Evolutionary conservation across 2,888 invertebrate species (phyloP), one percentile per base, ranked within the genome.

Genomic region (Leucozona laternaria): DNA sequence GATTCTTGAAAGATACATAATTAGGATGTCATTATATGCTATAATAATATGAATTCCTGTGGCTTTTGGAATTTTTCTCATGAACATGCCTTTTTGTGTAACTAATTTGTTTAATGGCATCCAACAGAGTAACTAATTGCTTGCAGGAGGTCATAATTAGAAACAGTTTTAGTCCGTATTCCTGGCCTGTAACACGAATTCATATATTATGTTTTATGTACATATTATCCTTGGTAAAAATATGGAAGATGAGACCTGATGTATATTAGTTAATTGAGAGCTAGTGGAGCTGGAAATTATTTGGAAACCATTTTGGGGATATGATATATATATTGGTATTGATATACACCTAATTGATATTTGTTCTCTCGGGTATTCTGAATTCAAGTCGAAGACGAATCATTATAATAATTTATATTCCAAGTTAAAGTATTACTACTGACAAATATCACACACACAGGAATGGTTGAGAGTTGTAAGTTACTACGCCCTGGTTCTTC

Each of bases 101-200:
- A 53, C 68, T 68, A 53, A 68, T 68, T 50, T 58, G 50, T 60
- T 73, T 73, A 50, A 62, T 73, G 48, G 48, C 5, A 62, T 73
- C 50, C 62, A 37, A 50, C 22, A 53, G 50, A 50, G 34, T 57
- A n/a, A 34, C 50, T 62, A 40, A 62, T 62, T 73, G 73, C 50
- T 62, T 34, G n/a, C 60, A 62, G 62, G 11, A 28, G 73, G 37
- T 37, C n/a, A 62, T 73, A 62, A 73, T 73, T 73, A 73, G 62
- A 40, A 28, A 31, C 25, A 28, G 34, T 73, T 22, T 40, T 4
- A n/a, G 40, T 50, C 25, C 13, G 11, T 48, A 22, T 25, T 31
- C 22, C 1, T 22, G 28, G 43, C 22, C 1, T 22, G 28, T 13
- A 17, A 40, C 43, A 20, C 15, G n/a, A n/a, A 34, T 31, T 62